A percentile compares a stretch with the other conserved stretches of the same genome.
Evolutionary conservation across 1,140 invertebrate species (phyloP).

Genomic region (Listronotus oregonensis): DNA sequence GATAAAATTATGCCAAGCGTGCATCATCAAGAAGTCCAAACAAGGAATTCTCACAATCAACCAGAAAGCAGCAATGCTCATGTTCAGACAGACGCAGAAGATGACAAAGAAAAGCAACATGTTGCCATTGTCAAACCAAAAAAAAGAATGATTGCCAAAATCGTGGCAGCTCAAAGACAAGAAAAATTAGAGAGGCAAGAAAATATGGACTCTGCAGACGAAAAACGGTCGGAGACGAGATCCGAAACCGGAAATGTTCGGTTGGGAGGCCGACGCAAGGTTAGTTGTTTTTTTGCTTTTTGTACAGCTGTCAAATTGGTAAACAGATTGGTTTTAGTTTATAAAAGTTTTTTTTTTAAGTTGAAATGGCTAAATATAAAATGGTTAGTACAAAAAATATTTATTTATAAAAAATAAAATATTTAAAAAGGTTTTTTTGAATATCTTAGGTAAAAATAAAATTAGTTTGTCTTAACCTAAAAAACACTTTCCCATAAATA

Average conservation of each 20-base stretch:
- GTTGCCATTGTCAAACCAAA: constrained; percentile 30
- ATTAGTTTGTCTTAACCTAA: no score
- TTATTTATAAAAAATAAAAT: not conserved
- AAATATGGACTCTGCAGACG: constrained; percentile 39
- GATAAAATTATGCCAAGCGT: constrained; percentile 7
- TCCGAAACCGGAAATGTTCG: constrained; percentile 41
- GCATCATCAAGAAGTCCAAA: constrained; percentile 4
- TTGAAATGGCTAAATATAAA: constrained; percentile 25
- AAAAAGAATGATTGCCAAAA: constrained; percentile 38
- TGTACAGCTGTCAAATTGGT: not conserved
- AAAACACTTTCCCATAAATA: no score
- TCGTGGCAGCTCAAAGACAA: constrained; percentile 27
- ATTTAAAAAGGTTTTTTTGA: no score
- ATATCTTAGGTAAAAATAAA: no score
- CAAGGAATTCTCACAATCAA: not conserved
- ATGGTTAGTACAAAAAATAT: constrained; percentile 9
- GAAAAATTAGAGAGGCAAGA: constrained; percentile 23
- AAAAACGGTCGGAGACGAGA: constrained; percentile 26
- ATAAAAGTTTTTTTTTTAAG: not conserved
- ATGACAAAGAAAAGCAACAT: constrained; percentile 1
- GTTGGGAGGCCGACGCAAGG: constrained; percentile 51
- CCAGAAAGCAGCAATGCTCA: constrained; percentile 11
- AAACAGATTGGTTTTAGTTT: not conserved
- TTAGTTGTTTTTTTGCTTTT: constrained; percentile 37
- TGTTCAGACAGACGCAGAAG: constrained; percentile 29